phyloP scores from a whole-genome alignment of 2,888 invertebrate species.

The Parochlus steinenii region DNA sequence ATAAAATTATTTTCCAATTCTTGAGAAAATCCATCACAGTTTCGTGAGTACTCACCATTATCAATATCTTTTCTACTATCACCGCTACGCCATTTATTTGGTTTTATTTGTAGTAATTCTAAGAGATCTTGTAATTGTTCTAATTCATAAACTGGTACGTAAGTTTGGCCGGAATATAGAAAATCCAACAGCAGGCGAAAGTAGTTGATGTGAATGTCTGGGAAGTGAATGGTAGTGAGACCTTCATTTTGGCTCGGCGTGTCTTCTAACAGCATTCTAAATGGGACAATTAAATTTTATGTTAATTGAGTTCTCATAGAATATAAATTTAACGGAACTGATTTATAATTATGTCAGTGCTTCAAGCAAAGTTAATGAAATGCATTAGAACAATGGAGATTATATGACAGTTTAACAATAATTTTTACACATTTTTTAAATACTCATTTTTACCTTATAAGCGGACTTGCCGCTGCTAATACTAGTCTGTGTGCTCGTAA shows the following conservation, averaged over 20 bases:
- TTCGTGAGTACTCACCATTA: constrained; percentile 12
- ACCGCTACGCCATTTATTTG: constrained; percentile 52
- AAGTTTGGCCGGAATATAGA: constrained; percentile 69
- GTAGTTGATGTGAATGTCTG: constrained; percentile 63
- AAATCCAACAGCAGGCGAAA: constrained; percentile 70
- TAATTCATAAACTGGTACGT: constrained; percentile 41
- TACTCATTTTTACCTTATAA: constrained; percentile 42
- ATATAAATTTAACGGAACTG: no score
- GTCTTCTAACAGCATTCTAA: constrained; percentile 51
- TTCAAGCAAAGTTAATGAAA: no score
- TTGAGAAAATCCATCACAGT: no score
- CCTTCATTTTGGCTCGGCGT: constrained; percentile 45
- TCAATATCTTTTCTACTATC: constrained; percentile 18
- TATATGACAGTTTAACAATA: no score
- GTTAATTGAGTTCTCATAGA: background rate
- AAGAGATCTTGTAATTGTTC: constrained; percentile 69
- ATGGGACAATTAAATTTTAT: no score
- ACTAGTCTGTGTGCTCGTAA: constrained; percentile 71
- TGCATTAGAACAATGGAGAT: no score
- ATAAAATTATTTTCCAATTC: no score
- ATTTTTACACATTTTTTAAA: background rate
- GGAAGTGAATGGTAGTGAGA: constrained; percentile 66
- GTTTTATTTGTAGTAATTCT: constrained; percentile 69
- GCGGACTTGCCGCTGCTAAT: constrained; percentile 73
- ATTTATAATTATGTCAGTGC: no score